Evolutionary conservation across 2,888 invertebrate species (phyloP), one percentile per base, ranked within the genome.

Genomic region (Cephonodes hylas): DNA sequence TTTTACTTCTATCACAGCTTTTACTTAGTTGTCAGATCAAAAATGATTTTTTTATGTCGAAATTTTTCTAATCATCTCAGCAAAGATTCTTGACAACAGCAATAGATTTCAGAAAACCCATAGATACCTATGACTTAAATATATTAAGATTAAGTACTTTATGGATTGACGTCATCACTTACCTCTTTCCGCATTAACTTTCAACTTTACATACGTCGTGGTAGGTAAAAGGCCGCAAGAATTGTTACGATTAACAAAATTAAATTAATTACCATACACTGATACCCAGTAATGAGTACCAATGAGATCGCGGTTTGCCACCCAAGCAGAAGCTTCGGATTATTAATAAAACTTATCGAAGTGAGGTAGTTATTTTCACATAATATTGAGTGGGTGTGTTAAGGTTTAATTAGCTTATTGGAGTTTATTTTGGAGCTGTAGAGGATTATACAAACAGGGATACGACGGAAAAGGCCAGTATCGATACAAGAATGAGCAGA

Each of bases 291-390:
- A 59, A 59, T 5, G 13, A 25, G 20, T 5, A 42, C 13, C 27
- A 5, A 56, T 13, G 3, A 3, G 27, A 1, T 38, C 46, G 15
- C 56, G n/a, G 42, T 27, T 15, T 53, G 20, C 64, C 65, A 65
- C 66, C 72, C 76, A 73, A 66, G 66, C 48, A n/a, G 42, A 64
- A 60, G 59, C 45, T 59, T 23, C 53, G 31, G 38, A 64, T 70
- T 62, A 27, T 64, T 71, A 65, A 67, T 67, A 68, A 75, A 75
- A 74, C 42, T 69, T 64, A 71, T 68, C 69, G 66, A 68, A 68
- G 77, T 70, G 69, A 65, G 68, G 66, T 65, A 72, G 73, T 81
- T 76, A 79, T 75, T 70, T 80, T 74, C 75, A 77, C 72, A 77
- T 79, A 66, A 79, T 77, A 80, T 79, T 73, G 67, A 63, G 59